These are phyloP conservation scores for Leucoptera coffeella DNA, from an alignment of 2,888 invertebrate genomes.

Conservation along the genomic window DNA sequence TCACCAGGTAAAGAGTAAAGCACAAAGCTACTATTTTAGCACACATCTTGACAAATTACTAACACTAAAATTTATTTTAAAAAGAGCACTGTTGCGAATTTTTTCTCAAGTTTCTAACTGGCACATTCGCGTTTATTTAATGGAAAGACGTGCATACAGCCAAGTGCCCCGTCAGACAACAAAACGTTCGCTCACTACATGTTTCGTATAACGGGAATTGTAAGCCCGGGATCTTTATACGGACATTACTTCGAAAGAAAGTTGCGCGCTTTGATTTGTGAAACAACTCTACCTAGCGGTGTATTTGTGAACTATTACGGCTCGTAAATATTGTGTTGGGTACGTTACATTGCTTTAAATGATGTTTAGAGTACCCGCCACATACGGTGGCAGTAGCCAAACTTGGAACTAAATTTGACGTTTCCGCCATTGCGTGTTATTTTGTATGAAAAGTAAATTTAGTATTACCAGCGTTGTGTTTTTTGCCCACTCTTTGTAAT, in stretches of 20 bases:
- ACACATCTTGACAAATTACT: slow-evolving; percentile 27
- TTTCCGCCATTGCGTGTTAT: too few species aligned
- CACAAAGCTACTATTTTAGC: background rate
- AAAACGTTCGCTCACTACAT: slow-evolving; percentile 24
- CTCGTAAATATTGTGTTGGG: too few species aligned
- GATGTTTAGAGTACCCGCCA: too few species aligned
- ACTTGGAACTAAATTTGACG: too few species aligned
- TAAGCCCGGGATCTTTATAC: slow-evolving; percentile 30
- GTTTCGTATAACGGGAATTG: slow-evolving; percentile 49
- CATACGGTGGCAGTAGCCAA: too few species aligned
- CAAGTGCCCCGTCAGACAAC: slow-evolving; percentile 47
- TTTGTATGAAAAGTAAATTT: too few species aligned
- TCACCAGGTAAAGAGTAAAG: too few species aligned
- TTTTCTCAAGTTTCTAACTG: slow-evolving; percentile 29
- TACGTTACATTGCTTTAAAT: too few species aligned
- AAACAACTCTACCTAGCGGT: slow-evolving; percentile 23
- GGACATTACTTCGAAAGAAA: slow-evolving; percentile 11
- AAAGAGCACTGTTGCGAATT: slow-evolving; percentile 30
- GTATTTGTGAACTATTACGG: background rate
- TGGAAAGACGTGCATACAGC: slow-evolving; percentile 46
- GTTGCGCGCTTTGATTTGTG: too few species aligned
- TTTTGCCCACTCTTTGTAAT: too few species aligned
- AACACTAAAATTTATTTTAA: slow-evolving; percentile 13
- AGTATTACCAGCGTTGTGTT: too few species aligned
- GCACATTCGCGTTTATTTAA: slow-evolving; percentile 44